Evolutionary conservation across 2,797 vertebrate genomes (phyloP), one percentile per base, ranked within the genome.

Genomic region (Galaxias olidus): DNA sequence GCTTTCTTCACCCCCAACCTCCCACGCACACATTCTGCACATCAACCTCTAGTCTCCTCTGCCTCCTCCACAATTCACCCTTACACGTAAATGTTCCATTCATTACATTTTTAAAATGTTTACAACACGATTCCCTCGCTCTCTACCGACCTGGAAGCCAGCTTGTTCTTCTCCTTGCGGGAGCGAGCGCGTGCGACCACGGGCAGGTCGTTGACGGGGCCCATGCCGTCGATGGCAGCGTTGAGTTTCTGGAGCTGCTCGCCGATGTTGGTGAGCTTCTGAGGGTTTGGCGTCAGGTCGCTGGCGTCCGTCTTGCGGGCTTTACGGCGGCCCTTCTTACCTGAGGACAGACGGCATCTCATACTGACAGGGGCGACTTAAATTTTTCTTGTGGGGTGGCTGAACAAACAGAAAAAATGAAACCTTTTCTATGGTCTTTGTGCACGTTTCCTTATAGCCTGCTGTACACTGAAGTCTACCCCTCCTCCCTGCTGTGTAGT

Each of bases 111-210:
- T 45, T 17, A n/a, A 10, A 13, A 57, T 12, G 41, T 18, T 4
- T 2, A 11, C 18, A 49, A 30, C 19, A 10, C 18, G 14, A 10
- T 53, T 10, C 52, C 2, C 45, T 13, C 45, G 10, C 45, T 15
- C 48, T n/a, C 49, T 17, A n/a, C 15, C 15, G n/a, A 92, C 90
- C 90, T 91, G 70, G 90, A 92, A 45, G 90, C 90, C 58, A 92
- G 87, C 74, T 92, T 92, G 81, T 92, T 92, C 78, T 92, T 92
- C 85, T 92, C 91, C 63, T 92, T 92, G 18, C 91, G 84, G 59
- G 89, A 91, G 8, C 90, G 86, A 0, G 89, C 90, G 5, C 91
- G 80, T 53, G 89, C 91, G 59, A 87, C 81, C 1, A 89, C 86
- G 0, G 91, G 90, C 53, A 92, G 86, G 20, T 91, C 87, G 53